These are phyloP conservation scores for Anagyrus pseudococci DNA, from an alignment of 2,888 invertebrate species.

Conservation along the genomic window DNA sequence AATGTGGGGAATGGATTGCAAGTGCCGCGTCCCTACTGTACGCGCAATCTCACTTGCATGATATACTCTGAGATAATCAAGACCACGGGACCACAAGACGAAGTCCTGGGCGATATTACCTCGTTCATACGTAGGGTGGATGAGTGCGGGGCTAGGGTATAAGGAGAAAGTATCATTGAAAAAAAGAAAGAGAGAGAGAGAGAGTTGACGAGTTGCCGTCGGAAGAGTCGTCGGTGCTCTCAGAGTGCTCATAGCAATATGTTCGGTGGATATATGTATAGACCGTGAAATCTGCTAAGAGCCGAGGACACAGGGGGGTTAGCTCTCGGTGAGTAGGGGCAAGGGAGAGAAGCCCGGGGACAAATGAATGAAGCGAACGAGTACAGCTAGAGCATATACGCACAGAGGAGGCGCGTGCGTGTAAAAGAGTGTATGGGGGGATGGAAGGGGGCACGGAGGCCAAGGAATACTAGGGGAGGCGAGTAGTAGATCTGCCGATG, in stretches of 20 bases:
- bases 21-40: conserved; percentile 21
- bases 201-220: not conserved
- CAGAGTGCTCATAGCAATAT: conserved; percentile 19
- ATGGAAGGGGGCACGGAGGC: not conserved
- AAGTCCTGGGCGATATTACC: conserved; percentile 4
- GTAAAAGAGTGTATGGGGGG: not conserved
- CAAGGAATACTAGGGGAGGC: conserved; percentile 41
- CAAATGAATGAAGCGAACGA: conserved; percentile 40
- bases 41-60: no score
- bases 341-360: conserved; percentile 38
- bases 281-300: conserved; percentile 38
- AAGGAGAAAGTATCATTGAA: not conserved
- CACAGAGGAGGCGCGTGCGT: not conserved
- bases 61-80: conserved; percentile 2
- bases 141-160: not conserved
- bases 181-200: not conserved
- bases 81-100: not conserved
- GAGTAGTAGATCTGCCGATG: conserved; percentile 39
- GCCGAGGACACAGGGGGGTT: no score
- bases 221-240: conserved; percentile 14
- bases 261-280: conserved; percentile 12
- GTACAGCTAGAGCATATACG: conserved; percentile 37
- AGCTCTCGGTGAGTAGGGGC: conserved; percentile 8
- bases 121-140: conserved; percentile 5
- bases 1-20: conserved; percentile 27